phyloP scores from a whole-genome alignment of 2,797 vertebrate species.

The Sphaeramia orbicularis region DNA sequence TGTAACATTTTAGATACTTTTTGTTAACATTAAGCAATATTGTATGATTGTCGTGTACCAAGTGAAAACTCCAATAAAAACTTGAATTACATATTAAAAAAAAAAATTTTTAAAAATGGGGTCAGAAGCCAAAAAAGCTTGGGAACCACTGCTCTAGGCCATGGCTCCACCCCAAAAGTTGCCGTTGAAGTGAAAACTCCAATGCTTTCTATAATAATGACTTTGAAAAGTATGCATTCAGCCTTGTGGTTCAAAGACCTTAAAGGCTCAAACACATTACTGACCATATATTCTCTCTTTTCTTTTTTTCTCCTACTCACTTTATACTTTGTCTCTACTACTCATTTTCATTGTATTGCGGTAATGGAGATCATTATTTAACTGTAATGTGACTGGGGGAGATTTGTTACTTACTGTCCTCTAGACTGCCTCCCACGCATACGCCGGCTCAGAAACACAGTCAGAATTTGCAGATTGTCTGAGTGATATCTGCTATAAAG shows the following conservation, averaged over 20 bases:
- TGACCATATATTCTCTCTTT: background rate
- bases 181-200: constrained; percentile 8
- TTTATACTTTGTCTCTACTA: constrained; percentile 18
- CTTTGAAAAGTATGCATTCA: constrained; percentile 26
- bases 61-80: no score
- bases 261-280: constrained; percentile 9
- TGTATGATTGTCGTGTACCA: no score
- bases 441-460: constrained; percentile 16
- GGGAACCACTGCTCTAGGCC: no score
- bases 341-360: constrained; percentile 7
- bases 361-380: constrained; percentile 38
- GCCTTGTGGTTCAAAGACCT: background rate
- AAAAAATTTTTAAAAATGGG: no score
- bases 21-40: no score
- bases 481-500: background rate
- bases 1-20: no score
- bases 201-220: constrained; percentile 26
- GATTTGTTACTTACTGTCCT: constrained; percentile 24
- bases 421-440: constrained; percentile 17
- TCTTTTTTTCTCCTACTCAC: constrained; percentile 16
- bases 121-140: no score
- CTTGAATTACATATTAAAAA: no score
- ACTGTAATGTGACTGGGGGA: constrained; percentile 38
- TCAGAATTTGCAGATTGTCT: constrained; percentile 10
- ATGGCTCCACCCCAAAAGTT: no score